A percentile compares a stretch with the other conserved stretches of the same genome.
Evolutionary conservation across 2,797 vertebrate species (phyloP).

Genomic region (Vespertilio murinus): DNA sequence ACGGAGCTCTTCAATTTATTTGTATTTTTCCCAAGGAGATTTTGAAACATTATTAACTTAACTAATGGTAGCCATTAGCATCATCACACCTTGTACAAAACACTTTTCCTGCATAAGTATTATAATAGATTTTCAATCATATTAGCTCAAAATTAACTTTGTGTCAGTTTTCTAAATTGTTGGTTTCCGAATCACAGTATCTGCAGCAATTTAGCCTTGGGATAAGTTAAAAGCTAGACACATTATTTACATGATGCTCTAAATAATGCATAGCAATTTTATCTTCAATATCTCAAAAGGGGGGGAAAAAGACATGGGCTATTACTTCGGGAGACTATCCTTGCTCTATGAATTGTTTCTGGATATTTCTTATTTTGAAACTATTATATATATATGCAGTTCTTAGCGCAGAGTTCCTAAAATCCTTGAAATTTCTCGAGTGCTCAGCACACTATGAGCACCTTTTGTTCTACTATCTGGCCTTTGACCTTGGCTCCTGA

Average conservation of each 20-base stretch:
- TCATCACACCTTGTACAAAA: not conserved
- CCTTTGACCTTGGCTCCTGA: not conserved
- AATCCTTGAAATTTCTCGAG: not conserved
- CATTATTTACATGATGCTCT: not conserved
- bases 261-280: not conserved
- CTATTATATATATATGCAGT: not conserved
- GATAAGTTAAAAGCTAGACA: not conserved
- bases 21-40: not conserved
- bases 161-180: not conserved
- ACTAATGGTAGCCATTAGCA: not conserved
- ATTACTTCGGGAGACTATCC: not conserved
- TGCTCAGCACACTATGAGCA: not conserved
- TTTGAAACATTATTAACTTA: not conserved
- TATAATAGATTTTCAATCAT: not conserved
- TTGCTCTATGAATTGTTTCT: not conserved
- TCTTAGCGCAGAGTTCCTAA: not conserved
- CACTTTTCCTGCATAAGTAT: not conserved
- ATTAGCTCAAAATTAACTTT: not conserved
- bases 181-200: not conserved
- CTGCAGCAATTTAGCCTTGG: not conserved
- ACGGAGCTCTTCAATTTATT: not conserved
- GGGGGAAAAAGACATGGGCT: not conserved
- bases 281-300: not conserved
- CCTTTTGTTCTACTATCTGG: not conserved
- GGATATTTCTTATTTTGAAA: not conserved